A percentile compares a stretch with the other conserved stretches of the same genome.
Conservation (phyloP, 2,797 vertebrate genomes). For the Lithobates pipiens region DNA sequence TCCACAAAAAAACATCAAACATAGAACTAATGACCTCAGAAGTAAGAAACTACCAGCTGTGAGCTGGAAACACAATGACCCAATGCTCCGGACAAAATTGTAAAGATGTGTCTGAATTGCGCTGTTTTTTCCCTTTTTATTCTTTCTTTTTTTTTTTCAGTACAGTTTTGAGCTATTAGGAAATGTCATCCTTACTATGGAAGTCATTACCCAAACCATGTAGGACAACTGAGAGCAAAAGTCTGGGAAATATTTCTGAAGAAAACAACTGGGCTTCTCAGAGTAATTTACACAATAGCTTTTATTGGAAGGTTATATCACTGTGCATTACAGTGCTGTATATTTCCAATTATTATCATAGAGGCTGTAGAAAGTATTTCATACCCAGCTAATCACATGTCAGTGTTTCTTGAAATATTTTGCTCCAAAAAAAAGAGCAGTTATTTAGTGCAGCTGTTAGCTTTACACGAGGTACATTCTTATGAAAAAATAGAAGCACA, state of each 20-base stretch:
- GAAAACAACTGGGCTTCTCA: conserved; percentile 34
- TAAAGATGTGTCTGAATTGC: conserved; percentile 40
- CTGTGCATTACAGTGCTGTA: conserved; percentile 33
- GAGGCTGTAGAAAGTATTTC: conserved; percentile 49
- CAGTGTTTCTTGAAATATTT: conserved; percentile 51
- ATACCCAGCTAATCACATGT: conserved; percentile 54
- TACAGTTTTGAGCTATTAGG: conserved; percentile 37
- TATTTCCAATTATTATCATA: conserved; percentile 58
- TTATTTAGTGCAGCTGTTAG: conserved; percentile 56
- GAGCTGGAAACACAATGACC: conserved; percentile 49
- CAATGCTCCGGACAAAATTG: conserved; percentile 49
- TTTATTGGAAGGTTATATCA: conserved; percentile 57
- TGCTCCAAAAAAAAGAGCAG: conserved; percentile 9
- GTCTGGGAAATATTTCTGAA: conserved; percentile 47
- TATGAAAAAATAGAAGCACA: conserved; percentile 38
- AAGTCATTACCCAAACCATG: conserved; percentile 47
- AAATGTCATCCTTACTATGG: conserved; percentile 46
- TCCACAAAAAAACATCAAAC: conserved; percentile 38
- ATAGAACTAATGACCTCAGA: conserved; percentile 47
- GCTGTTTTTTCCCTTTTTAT: conserved; percentile 12
- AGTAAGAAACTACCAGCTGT: conserved; percentile 52
- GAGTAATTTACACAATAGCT: conserved; percentile 45
- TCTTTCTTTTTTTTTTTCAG: conserved; percentile 1
- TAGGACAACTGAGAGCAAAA: conserved; percentile 46
- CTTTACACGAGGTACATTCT: conserved; percentile 41